phyloP scores from a whole-genome alignment of 2,797 vertebrate species.

The Halcyon leucocephala region DNA sequence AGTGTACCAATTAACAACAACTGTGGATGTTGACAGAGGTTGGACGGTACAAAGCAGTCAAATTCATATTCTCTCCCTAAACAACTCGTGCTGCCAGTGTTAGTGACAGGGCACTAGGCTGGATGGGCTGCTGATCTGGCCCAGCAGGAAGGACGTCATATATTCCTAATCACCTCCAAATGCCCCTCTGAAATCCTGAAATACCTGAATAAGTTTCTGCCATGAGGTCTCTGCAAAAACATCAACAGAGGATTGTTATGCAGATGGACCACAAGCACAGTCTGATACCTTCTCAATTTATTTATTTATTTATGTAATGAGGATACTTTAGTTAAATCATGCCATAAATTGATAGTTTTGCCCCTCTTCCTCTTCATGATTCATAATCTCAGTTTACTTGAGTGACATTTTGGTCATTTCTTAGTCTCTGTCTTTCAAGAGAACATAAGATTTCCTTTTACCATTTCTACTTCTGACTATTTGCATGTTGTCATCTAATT shows the following conservation, averaged over 20 bases:
- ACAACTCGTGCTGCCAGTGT: neutral
- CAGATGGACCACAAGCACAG: neutral
- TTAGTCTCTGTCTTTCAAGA: neutral
- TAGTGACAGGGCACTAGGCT: fast-evolving
- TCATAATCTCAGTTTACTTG: neutral
- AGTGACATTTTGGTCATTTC: neutral
- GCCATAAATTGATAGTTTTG: neutral
- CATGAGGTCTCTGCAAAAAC: neutral
- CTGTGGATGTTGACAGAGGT: neutral
- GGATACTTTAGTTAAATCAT: neutral
- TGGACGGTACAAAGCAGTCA: neutral
- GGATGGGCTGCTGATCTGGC: neutral
- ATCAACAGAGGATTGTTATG: neutral
- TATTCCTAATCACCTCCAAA: neutral
- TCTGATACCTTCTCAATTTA: neutral
- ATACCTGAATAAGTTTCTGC: neutral
- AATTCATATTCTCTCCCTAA: neutral
- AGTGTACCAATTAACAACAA: neutral
- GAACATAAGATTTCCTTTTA: neutral
- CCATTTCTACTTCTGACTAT: neutral
- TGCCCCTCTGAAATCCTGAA: neutral
- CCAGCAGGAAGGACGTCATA: neutral
- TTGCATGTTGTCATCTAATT: neutral
- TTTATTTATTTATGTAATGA: neutral
- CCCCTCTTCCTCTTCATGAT: neutral